Evolutionary conservation across 2,888 invertebrate species (phyloP).

Genomic region (Pristionchus arcanus): DNA sequence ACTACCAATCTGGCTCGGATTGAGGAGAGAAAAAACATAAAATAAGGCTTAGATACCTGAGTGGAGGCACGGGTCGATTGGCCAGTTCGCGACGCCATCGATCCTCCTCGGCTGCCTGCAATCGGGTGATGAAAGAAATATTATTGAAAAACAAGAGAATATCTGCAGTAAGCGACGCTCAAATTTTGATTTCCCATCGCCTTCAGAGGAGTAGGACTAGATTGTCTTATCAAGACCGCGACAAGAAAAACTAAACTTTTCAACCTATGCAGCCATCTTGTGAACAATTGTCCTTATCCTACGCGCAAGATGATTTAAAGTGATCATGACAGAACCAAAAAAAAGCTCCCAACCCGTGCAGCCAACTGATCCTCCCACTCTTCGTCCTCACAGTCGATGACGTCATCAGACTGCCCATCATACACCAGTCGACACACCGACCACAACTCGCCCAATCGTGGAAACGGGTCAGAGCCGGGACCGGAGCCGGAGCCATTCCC

Average conservation of each 20-base stretch:
- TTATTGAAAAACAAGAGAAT: no score
- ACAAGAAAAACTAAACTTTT: no score
- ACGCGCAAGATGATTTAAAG: no score
- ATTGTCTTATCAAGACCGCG: no score
- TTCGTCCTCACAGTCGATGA: slow-evolving; percentile 29
- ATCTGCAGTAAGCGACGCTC: no score
- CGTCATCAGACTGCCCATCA: neutral
- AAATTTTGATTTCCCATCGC: no score
- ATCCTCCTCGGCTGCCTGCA: slow-evolving; percentile 61
- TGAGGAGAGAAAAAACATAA: neutral
- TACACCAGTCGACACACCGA: slow-evolving; percentile 22
- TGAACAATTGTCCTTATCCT: no score
- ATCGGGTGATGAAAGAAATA: neutral
- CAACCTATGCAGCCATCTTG: no score
- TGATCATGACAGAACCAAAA: no score
- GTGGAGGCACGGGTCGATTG: slow-evolving; percentile 42
- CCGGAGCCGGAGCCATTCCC: neutral
- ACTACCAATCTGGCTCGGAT: no score
- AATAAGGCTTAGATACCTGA: neutral
- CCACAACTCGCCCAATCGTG: slow-evolving; percentile 28
- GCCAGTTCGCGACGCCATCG: slow-evolving; percentile 27
- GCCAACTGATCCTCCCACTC: slow-evolving; percentile 12
- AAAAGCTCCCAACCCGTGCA: neutral
- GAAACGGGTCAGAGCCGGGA: neutral
- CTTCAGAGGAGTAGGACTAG: no score